Evolutionary conservation across 2,888 invertebrate species (phyloP).

Genomic region (Cryptops parisi): DNA sequence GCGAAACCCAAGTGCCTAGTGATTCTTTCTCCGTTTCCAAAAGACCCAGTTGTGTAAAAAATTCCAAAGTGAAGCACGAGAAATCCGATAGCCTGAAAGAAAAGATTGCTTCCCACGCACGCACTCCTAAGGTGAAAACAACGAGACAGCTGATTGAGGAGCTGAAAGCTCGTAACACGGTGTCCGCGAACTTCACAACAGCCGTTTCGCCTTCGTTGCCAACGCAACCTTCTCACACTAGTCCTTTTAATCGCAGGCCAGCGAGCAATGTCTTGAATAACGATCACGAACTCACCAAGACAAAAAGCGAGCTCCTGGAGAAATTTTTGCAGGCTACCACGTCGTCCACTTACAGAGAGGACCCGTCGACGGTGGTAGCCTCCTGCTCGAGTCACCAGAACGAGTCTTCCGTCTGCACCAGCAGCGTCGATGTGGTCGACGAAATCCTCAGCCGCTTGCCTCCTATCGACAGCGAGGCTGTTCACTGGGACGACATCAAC

Average conservation of each 20-base stretch:
- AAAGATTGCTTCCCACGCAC: constrained; percentile 43
- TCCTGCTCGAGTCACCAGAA: neutral
- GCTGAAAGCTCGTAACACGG: constrained; percentile 40
- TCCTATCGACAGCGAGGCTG: constrained; percentile 44
- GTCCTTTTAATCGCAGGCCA: constrained; percentile 1
- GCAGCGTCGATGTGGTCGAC: constrained; percentile 35
- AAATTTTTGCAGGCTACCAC: constrained; percentile 27
- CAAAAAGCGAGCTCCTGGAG: constrained; percentile 34
- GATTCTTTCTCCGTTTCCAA: constrained; percentile 1
- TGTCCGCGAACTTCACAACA: constrained; percentile 9
- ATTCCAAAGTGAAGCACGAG: constrained; percentile 5
- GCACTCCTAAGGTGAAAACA: constrained; percentile 49
- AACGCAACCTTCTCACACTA: neutral
- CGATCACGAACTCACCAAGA: constrained; percentile 25
- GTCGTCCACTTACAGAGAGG: neutral
- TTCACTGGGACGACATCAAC: constrained; percentile 31
- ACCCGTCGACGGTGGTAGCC: too few relatives aligned
- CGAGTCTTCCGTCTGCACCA: neutral
- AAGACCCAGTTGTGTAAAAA: neutral
- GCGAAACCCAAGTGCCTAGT: constrained; percentile 10
- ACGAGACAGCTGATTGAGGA: constrained; percentile 68
- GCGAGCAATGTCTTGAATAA: constrained; percentile 10
- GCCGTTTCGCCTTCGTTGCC: constrained; percentile 3
- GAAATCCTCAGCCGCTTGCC: constrained; percentile 50
- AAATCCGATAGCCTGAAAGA: constrained; percentile 33